Evolutionary conservation across 2,113 vertebrate species (phyloP), one percentile per base, ranked within the genome.

Genomic region (Corythaixoides concolor): DNA sequence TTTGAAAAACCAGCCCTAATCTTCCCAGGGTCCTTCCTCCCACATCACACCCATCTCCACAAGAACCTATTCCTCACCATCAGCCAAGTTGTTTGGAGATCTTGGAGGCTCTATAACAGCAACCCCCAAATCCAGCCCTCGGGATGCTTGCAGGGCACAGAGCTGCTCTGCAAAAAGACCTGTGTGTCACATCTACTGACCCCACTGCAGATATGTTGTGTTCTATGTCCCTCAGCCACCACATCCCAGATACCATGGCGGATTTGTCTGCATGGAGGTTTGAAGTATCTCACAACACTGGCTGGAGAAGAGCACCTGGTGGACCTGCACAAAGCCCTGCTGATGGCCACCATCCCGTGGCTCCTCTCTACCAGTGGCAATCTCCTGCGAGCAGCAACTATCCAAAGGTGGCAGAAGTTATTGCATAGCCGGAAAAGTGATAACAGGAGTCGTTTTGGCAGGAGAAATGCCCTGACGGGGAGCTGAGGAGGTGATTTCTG

Each of bases 241-340:
- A 14, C 0, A 0, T 59, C 66, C 66, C 47, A 67, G 33, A 7
- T 43, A 59, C 28, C 23, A 19, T 0, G 12, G 14, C 37, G 26
- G 18, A 23, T 10, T 70, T 64, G 27, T 83, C 43, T 45, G 45
- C 28, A 4, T 20, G 79, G 39, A 47, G 37, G 6, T 53, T 47
- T 66, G 33, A 45, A 64, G 20, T 12, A 8, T 72, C 64, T 37
- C 45, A 27, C 0, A 3, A 21, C 2, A 2, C 23, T 26, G 45
- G 27, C 18, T 24, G 26, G 68, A 58, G 70, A 23, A 85, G 26
- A 69, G 37, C 56, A 47, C 33, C 23, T 23, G 21, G 24, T 3
- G 27, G 76, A 56, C 26, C 28, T 22, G 21, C 68, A 37, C 41
- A 58, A 73, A 74, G 20, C 21, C 62, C 22, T 39, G 35, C 27